Evolutionary conservation across 2,888 invertebrate genomes (phyloP), one percentile per base, ranked within the genome.

Genomic region (Halictus ligatus): DNA sequence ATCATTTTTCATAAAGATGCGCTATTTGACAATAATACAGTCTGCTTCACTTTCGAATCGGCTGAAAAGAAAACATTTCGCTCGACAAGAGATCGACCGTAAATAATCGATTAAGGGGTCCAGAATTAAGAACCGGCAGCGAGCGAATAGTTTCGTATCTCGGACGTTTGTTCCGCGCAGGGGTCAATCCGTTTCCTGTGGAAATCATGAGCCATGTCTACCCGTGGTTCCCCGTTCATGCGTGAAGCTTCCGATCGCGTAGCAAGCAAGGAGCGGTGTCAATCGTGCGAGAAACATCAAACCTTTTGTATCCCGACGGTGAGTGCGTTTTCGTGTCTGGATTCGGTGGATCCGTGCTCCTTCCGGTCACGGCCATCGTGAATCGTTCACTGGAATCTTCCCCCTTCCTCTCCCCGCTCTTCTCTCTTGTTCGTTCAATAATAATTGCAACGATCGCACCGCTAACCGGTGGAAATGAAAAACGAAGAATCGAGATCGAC

Each of bases 201-300:
- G 88, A 90, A 90, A 89, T 80, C 89, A 88, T 88, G 92, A 90
- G 83, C 91, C 85, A 89, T 91, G 88, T 91, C 87, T 87, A 46
- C 81, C 83, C 87, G 83, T 83, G 83, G 84, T 85, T 88, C 84
- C 83, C 88, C 90, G 90, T 84, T 91, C 91, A 90, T 91, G 91
- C 91, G 88, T 90, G 79, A 89, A 92, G 87, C 89, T 89, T 93
- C 89, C 90, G 89, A 91, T 92, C 90, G 91, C 79, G 83, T 35
- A 60, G 88, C 54, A 10, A 81, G 85, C 81, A 85, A 89, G 87
- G 88, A 89, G 88, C 89, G 81, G 67, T 88, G 89, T 91, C 90
- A 89, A 89, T 92, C 89, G 89, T 92, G 87, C 90, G 86, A 90
- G 89, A 88, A 90, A 90, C 88, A 91, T 91, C 85, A 74, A 89